These are phyloP conservation scores for Drosophila niveifrons DNA, from an alignment of 2,888 invertebrate species.

Conservation along the genomic window DNA sequence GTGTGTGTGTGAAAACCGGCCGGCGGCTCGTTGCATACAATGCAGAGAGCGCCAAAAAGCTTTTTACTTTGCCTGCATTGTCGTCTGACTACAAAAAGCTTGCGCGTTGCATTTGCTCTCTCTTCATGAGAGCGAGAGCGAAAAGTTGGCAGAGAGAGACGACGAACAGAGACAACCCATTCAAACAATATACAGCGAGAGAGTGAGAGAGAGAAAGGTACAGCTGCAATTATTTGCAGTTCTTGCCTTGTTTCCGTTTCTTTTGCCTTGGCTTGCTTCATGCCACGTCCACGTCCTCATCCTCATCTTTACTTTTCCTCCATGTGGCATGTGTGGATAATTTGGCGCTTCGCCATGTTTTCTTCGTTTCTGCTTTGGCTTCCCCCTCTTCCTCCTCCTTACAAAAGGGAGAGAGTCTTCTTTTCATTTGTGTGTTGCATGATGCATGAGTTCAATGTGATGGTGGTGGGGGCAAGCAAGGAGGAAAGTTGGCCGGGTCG, in stretches of 20 bases:
- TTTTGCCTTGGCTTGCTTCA: constrained; percentile 34
- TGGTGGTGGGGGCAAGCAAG: background rate
- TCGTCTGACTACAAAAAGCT: constrained; percentile 57
- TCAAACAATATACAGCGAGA: background rate
- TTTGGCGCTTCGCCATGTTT: constrained; percentile 84
- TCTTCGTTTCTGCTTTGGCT: constrained; percentile 47
- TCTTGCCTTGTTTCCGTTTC: constrained; percentile 72
- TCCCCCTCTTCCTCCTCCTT: constrained; percentile 11
- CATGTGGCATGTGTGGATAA: constrained; percentile 76
- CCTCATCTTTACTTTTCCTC: constrained; percentile 3
- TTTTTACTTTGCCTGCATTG: constrained; percentile 56
- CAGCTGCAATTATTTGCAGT: constrained; percentile 76
- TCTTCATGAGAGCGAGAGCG: constrained; percentile 22
- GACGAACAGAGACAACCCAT: constrained; percentile 3
- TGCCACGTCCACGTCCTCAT: constrained; percentile 11
- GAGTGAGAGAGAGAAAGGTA: constrained; percentile 40
- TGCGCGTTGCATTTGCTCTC: constrained; percentile 63
- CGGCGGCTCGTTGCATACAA: constrained; percentile 66
- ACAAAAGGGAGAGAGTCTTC: constrained; percentile 30
- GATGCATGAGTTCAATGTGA: constrained; percentile 62
- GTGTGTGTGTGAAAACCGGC: constrained; percentile 65
- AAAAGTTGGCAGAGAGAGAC: constrained; percentile 3
- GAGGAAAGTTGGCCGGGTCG: constrained; percentile 1
- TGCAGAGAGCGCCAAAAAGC: constrained; percentile 57
- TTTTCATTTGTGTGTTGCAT: constrained; percentile 66